A percentile compares a stretch with the other conserved stretches of the same genome.
These are phyloP conservation scores for Dufourea novaeangliae DNA, from an alignment of 1,140 invertebrate genomes.

Conservation along the genomic window DNA sequence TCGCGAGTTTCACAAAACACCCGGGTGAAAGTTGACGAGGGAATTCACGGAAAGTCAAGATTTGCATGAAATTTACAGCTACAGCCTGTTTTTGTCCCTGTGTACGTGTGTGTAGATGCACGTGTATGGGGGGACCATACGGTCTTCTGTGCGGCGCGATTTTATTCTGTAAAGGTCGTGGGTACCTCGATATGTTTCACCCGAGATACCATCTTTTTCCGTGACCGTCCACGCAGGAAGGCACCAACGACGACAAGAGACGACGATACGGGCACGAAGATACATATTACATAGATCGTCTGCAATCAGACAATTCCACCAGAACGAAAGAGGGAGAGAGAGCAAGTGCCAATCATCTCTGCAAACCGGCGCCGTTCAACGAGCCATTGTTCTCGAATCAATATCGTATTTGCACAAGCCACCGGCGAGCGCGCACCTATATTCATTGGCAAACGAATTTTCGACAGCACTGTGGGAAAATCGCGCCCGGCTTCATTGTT, in stretches of 20 bases:
- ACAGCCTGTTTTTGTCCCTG: conserved; percentile 30
- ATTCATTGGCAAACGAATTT: neutral
- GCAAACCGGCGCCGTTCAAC: neutral
- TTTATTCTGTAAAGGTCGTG: conserved; percentile 42
- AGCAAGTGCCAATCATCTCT: conserved; percentile 49
- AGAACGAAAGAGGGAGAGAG: too few relatives aligned
- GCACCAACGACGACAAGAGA: neutral
- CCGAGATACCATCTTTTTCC: conserved; percentile 41
- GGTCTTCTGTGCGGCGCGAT: conserved; percentile 21
- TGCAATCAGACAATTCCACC: neutral
- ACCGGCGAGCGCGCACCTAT: neutral
- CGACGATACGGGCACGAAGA: neutral
- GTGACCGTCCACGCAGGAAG: conserved; percentile 21
- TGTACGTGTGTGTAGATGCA: neutral
- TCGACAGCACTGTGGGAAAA: neutral
- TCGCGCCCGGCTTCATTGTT: neutral
- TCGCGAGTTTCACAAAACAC: conserved; percentile 7
- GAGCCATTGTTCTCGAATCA: conserved; percentile 46
- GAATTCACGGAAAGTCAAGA: conserved; percentile 42
- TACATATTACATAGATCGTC: neutral
- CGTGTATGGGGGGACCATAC: too few relatives aligned
- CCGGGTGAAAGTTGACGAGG: conserved; percentile 46
- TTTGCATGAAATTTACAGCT: conserved; percentile 49
- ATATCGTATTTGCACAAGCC: conserved; percentile 20
- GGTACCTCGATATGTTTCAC: conserved; percentile 44